These are phyloP conservation scores for Pseudorhiza aurosa DNA, from an alignment of 30 jellyfish, hydroid and myxozoan genomes.

Conservation along the genomic window DNA sequence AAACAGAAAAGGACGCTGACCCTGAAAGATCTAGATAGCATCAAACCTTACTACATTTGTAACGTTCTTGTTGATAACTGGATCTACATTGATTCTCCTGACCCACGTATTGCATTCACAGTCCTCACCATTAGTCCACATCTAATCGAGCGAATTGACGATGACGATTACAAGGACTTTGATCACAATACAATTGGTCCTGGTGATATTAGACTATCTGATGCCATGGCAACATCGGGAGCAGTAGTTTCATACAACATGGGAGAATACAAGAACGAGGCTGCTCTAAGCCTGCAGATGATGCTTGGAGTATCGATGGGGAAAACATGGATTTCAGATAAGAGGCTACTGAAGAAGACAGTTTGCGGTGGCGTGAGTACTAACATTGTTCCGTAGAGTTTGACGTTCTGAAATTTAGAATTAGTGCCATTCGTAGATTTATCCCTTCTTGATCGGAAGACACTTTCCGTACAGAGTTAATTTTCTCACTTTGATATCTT, in stretches of 20 bases:
- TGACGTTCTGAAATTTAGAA: too few relatives aligned
- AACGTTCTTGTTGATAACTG: conserved; percentile 76
- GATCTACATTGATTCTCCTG: conserved; percentile 17
- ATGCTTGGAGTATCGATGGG: conserved; percentile 85
- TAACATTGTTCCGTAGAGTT: too few relatives aligned
- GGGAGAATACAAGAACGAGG: conserved; percentile 63
- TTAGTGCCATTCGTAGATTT: too few relatives aligned
- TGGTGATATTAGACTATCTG: conserved; percentile 57
- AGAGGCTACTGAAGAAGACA: conserved; percentile 7
- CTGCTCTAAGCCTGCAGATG: conserved; percentile 54
- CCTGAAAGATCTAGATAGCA: conserved; percentile 46
- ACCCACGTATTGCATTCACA: conserved; percentile 33
- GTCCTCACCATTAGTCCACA: conserved; percentile 59
- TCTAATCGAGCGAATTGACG: conserved; percentile 74
- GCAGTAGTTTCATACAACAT: conserved; percentile 71
- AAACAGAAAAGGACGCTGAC: conserved; percentile 22
- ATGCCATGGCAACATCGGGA: conserved; percentile 87
- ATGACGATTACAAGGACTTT: conserved; percentile 55
- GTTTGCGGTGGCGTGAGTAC: conserved; percentile 47
- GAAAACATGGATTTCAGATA: conserved; percentile 69
- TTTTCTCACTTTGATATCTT: too few relatives aligned
- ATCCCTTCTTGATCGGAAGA: too few relatives aligned
- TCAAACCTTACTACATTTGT: conserved; percentile 54
- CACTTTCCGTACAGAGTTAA: too few relatives aligned
- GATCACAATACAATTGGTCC: conserved; percentile 54